phyloP scores from a whole-genome alignment of 2,888 invertebrate genomes.

The Chrysina gloriosa region DNA sequence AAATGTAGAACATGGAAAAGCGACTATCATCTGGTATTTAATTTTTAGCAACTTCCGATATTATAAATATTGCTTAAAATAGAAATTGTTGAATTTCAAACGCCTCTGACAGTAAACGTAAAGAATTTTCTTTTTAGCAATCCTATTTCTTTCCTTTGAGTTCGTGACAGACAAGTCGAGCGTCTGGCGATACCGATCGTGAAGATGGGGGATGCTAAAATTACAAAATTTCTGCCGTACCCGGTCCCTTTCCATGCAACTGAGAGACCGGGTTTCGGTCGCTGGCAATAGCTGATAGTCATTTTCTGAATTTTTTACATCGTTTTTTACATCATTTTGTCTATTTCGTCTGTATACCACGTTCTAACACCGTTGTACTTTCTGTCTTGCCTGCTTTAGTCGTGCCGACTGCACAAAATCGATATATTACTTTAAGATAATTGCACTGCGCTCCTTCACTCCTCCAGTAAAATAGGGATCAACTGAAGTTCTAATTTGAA shows the following conservation, averaged over 20 bases:
- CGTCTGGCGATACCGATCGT: slow-evolving; percentile 27
- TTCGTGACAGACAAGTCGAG: slow-evolving; percentile 23
- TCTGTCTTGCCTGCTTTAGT: neutral
- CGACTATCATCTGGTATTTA: too few species aligned
- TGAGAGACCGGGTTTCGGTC: neutral
- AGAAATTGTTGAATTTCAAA: too few species aligned
- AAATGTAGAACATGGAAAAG: too few species aligned
- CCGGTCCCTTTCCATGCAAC: neutral
- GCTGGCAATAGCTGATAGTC: slow-evolving; percentile 11
- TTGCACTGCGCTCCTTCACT: slow-evolving; percentile 8
- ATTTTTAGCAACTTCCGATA: too few species aligned
- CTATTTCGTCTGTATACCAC: slow-evolving; percentile 5
- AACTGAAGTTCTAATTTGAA: slow-evolving; percentile 10
- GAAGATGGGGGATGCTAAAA: slow-evolving; percentile 20
- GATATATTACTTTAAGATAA: slow-evolving; percentile 27
- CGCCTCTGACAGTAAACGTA: too few species aligned
- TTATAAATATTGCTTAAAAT: too few species aligned
- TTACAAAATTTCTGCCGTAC: slow-evolving; percentile 35
- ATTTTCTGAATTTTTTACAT: slow-evolving; percentile 36
- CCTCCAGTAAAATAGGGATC: neutral
- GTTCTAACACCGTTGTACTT: neutral
- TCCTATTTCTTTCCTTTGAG: slow-evolving; percentile 12
- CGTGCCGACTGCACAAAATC: slow-evolving; percentile 18
- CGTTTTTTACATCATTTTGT: neutral
- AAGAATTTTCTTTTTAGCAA: slow-evolving; percentile 32